Evolutionary conservation across 1,140 invertebrate genomes (phyloP).

Genomic region (Phymastichus coffea): DNA sequence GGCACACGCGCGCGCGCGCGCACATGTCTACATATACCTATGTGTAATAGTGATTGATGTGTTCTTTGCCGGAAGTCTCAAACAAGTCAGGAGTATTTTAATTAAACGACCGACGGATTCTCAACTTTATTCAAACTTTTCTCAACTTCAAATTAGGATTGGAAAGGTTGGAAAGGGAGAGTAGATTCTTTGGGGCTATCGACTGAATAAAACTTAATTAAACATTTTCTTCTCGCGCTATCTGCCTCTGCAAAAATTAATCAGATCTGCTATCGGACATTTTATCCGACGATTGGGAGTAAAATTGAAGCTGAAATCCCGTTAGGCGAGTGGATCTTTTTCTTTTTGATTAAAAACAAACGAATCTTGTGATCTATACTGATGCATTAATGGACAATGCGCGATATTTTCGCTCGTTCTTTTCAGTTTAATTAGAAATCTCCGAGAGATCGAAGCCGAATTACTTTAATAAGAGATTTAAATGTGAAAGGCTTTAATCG

Average conservation of each 20-base stretch:
- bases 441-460: neutral
- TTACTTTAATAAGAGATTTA: constrained; percentile 21
- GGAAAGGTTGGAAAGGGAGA: too few relatives aligned
- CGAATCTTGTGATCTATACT: neutral
- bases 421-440: constrained; percentile 19
- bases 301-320: neutral
- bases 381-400: neutral
- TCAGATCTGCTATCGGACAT: constrained; percentile 2
- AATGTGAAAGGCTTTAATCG: constrained; percentile 15
- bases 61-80: too few relatives aligned
- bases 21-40: too few relatives aligned
- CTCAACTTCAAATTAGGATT: too few relatives aligned
- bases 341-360: constrained; percentile 9
- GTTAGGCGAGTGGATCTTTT: neutral
- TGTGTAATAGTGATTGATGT: too few relatives aligned
- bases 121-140: too few relatives aligned
- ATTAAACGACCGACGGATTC: too few relatives aligned
- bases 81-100: too few relatives aligned
- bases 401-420: neutral
- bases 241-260: neutral
- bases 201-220: constrained; percentile 18
- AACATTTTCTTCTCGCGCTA: constrained; percentile 22
- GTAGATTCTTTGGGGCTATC: too few relatives aligned
- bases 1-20: too few relatives aligned
- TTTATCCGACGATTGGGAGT: constrained; percentile 6